Percentiles rank a stretch among this genome's conserved stretches.
Conservation (phyloP, 2,113 vertebrate species). For the Amblyornis subalaris region DNA sequence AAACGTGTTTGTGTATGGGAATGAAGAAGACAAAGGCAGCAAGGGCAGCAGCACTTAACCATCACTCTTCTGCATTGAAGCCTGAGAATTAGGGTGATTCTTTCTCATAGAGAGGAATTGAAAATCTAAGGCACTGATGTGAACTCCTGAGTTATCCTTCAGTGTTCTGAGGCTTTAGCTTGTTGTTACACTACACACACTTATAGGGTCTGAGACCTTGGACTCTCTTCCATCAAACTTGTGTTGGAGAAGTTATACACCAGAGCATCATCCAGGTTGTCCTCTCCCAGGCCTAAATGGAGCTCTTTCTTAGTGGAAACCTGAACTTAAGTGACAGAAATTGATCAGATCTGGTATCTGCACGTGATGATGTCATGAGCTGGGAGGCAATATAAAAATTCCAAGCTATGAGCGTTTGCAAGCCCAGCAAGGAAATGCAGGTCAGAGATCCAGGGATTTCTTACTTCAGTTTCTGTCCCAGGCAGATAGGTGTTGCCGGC, state of each 20-base stretch:
- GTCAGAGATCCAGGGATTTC: background rate
- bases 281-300: background rate
- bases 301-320: background rate
- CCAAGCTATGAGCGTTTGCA: background rate
- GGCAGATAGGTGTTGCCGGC: background rate
- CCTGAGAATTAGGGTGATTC: background rate
- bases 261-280: background rate
- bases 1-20: accelerated
- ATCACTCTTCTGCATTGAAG: background rate
- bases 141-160: background rate
- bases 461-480: background rate
- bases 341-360: background rate
- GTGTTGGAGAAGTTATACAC: background rate
- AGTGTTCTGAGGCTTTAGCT: background rate
- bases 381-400: background rate
- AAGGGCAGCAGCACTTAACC: background rate
- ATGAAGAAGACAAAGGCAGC: background rate
- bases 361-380: background rate
- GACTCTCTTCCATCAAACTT: background rate
- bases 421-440: background rate
- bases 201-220: background rate
- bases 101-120: background rate
- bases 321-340: background rate
- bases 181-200: background rate
- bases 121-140: background rate